Evolutionary conservation across 2,113 vertebrate genomes (phyloP), one percentile per base, ranked within the genome.

Genomic region (Dermatemys mawii): DNA sequence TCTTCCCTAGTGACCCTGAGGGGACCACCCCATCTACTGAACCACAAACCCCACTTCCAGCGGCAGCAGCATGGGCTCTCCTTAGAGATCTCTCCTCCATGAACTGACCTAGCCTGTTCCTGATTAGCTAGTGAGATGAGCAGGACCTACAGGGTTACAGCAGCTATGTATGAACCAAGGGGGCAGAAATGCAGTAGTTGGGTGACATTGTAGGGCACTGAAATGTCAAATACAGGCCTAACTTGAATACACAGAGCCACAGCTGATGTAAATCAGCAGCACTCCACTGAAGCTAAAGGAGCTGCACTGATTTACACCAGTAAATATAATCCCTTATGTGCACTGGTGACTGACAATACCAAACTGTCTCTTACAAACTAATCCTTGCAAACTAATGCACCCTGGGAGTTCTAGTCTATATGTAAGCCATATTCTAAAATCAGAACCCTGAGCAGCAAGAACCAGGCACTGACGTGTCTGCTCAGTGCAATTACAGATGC

Each of bases 341-440:
- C 73, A 76, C 21, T 6, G 22, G 41, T 75, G 41, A 75, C 73
- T 13, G 41, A 44, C 16, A 17, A 14, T 19, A n/a, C 35, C 35
- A 67, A 35, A 67, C 17, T 67, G 35, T n/a, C 35, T 9, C 63
- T 76, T 76, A 76, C 6, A 76, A 76, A 55, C 88, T 8, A 3
- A 22, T 89, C 49, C 78, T 27, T 82, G 50, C 17, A 7, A 35
- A 78, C 0, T 0, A 75, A 86, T 2, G 32, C 48, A 53, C 41
- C 32, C 70, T 35, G 6, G 48, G 0, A 1, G 12, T 24, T 49
- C 32, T 0, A 2, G 13, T 38, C 27, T 50, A 32, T 46, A 13
- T 8, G 32, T 55, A 27, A 11, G 27, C 54, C 53, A 44, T 26
- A 26, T 19, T 54, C 80, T 70, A n/a, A 35, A 12, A 27, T 46